Evolutionary conservation across 2,113 vertebrate genomes (phyloP).

Genomic region (Elephas maximus): DNA sequence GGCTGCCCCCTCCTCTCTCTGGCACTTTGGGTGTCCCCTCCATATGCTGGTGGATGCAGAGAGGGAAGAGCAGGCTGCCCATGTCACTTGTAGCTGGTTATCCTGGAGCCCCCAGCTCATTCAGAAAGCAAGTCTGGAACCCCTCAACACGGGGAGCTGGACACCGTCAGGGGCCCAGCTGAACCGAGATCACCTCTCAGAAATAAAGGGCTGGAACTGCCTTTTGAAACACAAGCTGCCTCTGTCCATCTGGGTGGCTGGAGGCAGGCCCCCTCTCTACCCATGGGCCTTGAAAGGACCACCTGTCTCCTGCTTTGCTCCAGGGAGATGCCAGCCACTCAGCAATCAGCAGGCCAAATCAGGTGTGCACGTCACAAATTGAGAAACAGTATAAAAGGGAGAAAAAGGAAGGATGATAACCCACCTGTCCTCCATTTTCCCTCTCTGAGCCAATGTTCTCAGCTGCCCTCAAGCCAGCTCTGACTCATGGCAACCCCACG

Average conservation of each 20-base stretch:
- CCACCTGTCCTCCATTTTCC: fast-evolving
- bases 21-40: neutral
- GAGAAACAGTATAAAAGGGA: neutral
- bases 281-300: neutral
- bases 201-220: neutral
- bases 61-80: neutral
- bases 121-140: neutral
- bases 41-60: neutral
- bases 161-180: neutral
- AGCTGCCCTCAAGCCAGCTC: too few species aligned
- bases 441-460: neutral
- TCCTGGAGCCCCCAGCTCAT: conserved; percentile 34
- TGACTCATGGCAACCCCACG: too few species aligned
- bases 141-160: neutral
- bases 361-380: fast-evolving
- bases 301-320: neutral
- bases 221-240: conserved; percentile 13
- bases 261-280: neutral
- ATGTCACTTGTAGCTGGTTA: neutral
- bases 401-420: neutral
- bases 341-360: neutral
- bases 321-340: fast-evolving
- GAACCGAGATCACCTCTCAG: neutral
- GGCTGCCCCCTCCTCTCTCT: neutral
- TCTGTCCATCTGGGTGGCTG: neutral